Conservation (phyloP, 2,888 invertebrate species). For the Phania funesta region DNA sequence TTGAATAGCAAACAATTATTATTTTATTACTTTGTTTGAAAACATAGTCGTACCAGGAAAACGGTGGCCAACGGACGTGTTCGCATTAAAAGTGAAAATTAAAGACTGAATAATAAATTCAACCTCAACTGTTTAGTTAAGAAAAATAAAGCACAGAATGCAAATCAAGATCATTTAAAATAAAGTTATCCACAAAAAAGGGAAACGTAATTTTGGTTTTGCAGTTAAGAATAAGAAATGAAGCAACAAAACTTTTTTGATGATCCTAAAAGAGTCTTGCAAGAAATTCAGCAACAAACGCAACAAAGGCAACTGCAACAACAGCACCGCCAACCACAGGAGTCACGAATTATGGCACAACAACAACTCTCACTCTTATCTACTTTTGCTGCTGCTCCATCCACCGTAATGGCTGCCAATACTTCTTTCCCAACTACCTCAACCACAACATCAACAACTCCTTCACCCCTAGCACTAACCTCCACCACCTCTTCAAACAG, state of each 20-base stretch:
- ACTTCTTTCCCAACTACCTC: not conserved
- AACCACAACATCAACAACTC: conserved; percentile 53
- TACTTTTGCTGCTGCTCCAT: conserved; percentile 37
- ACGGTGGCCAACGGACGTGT: conserved; percentile 78
- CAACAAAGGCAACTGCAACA: conserved; percentile 37
- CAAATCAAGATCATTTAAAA: not conserved
- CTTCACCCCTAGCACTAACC: conserved; percentile 51
- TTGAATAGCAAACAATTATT: conserved; percentile 58
- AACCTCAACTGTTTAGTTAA: not conserved
- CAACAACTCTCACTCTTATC: conserved; percentile 43
- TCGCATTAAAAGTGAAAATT: conserved; percentile 43
- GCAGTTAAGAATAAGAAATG: conserved; percentile 27
- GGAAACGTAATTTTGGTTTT: not conserved
- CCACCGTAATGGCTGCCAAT: conserved; percentile 3
- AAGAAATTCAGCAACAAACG: conserved; percentile 53
- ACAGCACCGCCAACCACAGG: not conserved
- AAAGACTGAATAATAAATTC: not conserved
- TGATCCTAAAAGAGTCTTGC: conserved; percentile 52
- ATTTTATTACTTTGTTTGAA: conserved; percentile 66
- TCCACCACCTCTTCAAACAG: conserved; percentile 36
- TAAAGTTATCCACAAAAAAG: not conserved
- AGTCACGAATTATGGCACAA: conserved; percentile 16
- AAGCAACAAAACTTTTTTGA: conserved; percentile 59
- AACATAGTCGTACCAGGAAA: conserved; percentile 76
- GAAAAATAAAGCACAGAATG: not conserved